These are phyloP conservation scores for Apteryx mantelli DNA, from an alignment of 2,113 vertebrate genomes.

Conservation along the genomic window DNA sequence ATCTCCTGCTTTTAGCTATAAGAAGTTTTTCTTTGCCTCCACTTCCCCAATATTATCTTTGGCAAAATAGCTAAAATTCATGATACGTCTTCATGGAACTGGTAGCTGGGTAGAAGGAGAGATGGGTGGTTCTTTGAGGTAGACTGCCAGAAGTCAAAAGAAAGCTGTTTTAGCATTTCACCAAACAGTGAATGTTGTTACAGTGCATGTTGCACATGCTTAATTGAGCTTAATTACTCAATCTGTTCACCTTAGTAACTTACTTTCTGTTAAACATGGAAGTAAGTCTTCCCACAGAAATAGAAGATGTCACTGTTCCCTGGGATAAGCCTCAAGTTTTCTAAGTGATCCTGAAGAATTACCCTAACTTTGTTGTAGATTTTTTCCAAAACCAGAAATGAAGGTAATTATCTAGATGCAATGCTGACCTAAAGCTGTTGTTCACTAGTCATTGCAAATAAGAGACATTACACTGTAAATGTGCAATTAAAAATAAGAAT, in stretches of 20 bases:
- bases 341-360: not conserved
- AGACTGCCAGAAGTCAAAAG: not conserved
- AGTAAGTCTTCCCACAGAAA: not conserved
- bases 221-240: constrained; percentile 29
- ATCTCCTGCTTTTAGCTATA: not conserved
- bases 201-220: not conserved
- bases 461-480: not conserved
- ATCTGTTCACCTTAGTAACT: constrained; percentile 12
- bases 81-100: not conserved
- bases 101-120: not conserved
- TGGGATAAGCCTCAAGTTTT: not conserved
- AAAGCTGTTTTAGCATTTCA: not conserved
- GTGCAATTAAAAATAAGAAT: not conserved
- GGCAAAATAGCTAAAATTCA: not conserved
- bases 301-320: not conserved
- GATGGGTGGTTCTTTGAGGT: not conserved
- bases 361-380: not conserved
- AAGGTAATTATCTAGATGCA: not conserved
- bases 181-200: not conserved
- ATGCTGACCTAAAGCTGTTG: not conserved
- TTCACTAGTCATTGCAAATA: not conserved
- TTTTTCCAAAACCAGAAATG: not conserved
- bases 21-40: not conserved
- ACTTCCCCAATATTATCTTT: not conserved
- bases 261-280: not conserved